Percentiles rank a stretch among this genome's conserved stretches.
Evolutionary conservation across 92 coral and sea anemone genomes (phyloP).

Genomic region (Metridium senile): DNA sequence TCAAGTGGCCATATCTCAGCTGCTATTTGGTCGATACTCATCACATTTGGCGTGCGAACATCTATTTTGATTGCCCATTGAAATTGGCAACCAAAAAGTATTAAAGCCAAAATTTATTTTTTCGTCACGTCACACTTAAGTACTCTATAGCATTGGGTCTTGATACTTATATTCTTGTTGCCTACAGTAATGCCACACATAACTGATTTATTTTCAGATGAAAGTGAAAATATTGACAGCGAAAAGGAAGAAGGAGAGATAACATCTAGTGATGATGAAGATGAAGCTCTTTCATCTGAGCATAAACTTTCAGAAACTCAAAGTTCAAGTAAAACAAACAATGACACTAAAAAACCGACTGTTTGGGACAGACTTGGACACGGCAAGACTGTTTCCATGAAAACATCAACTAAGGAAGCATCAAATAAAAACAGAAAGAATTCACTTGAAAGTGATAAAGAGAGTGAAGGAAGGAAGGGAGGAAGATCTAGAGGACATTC

Average conservation of each 20-base stretch:
- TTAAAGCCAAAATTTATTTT: too few species aligned
- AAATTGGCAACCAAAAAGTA: too few species aligned
- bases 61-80: too few species aligned
- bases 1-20: too few species aligned
- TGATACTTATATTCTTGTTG: too few species aligned
- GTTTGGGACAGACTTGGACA: conserved; percentile 37
- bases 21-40: too few species aligned
- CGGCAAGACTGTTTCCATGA: background rate
- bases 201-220: conserved; percentile 2
- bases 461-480: background rate
- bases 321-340: background rate
- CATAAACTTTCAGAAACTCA: background rate
- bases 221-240: conserved; percentile 13
- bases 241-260: conserved; percentile 86
- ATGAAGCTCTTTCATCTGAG: background rate
- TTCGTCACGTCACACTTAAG: too few species aligned
- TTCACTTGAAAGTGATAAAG: background rate
- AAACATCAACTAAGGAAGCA: background rate
- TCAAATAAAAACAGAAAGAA: background rate
- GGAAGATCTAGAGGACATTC: background rate
- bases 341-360: conserved; percentile 9
- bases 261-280: conserved; percentile 69
- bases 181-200: too few species aligned
- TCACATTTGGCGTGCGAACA: too few species aligned
- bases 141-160: too few species aligned